phyloP scores from a whole-genome alignment of 2,888 invertebrate species.

The Pterobdella sp. region DNA sequence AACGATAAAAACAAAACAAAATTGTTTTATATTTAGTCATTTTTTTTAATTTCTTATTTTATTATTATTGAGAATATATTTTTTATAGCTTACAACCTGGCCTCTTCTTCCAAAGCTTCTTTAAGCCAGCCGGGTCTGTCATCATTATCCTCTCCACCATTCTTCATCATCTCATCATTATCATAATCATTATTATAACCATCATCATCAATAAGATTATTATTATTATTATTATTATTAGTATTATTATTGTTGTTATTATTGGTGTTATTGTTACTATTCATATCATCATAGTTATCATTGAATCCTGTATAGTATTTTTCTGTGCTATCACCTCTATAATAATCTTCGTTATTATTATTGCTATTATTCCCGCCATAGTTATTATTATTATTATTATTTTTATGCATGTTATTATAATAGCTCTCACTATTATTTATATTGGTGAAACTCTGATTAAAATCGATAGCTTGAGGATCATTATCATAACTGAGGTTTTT shows the following conservation, averaged over 20 bases:
- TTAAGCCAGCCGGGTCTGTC: neutral
- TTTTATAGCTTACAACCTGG: neutral
- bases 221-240: conserved; percentile 26
- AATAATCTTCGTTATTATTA: conserved; percentile 10
- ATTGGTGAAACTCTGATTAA: neutral
- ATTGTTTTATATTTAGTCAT: no score
- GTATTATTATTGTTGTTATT: conserved; percentile 17
- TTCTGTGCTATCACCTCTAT: neutral
- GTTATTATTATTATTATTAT: neutral
- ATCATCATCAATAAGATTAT: conserved; percentile 22
- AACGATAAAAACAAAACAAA: no score
- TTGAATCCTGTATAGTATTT: neutral
- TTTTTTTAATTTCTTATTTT: no score
- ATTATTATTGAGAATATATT: neutral
- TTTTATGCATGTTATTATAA: neutral
- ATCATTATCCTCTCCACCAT: conserved; percentile 19
- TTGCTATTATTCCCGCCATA: neutral
- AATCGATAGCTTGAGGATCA: neutral
- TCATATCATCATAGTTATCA: conserved; percentile 21
- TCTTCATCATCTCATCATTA: conserved; percentile 21
- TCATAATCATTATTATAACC: conserved; percentile 25
- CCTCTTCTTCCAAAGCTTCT: neutral
- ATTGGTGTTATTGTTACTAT: conserved; percentile 21
- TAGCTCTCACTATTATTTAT: neutral
- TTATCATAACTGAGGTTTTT: neutral